Base-by-base conservation (phyloP, 2,113 vertebrate species). In the Burhinus oedicnemus region DNA sequence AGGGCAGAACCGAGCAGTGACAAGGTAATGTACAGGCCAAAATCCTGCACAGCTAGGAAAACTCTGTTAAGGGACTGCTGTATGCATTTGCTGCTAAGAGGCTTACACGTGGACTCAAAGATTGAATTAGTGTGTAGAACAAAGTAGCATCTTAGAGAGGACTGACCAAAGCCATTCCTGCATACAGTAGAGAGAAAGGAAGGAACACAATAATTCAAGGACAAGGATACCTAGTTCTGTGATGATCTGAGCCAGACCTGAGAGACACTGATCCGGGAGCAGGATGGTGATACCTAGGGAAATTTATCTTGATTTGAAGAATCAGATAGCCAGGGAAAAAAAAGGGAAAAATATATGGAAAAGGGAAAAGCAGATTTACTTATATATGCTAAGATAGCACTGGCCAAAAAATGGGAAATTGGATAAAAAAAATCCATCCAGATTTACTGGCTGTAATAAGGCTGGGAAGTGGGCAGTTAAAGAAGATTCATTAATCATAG, bases 401-500 rank as follows among this genome's bases (percentile, higher is more conserved):
- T 38, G 36, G 57, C 18, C 42, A 66, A 58, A 82, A 72, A 32
- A 36, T 4, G 40, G 17, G n/a, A 64, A 92, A 58, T 15, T 8
- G n/a, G 22, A 40, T 69, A 30, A 19, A 80, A 70, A 85, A 69
- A 72, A 27, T 66, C 51, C 72, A 74, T 55, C 49, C 40, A 87
- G 76, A 93, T 96, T 78, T 91, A 94, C 54, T 60, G 49, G 27
- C 42, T 66, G 54, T 71, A 89, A 75, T 92, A 90, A 90, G 70
- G 30, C 40, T 85, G 42, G 45, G 45, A 51, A 74, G 62, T 42
- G 65, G 65, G 77, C 45, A 61, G 75, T 91, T 79, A 77, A 87
- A 83, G 23, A 74, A 82, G 83, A 85, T 75, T 70, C 57, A 83
- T 93, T 83, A 92, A 89, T 89, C 81, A 86, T 45, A 76, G 65